These are phyloP conservation scores for Microdon myrmicae DNA, from an alignment of 2,888 invertebrate species.

Conservation along the genomic window DNA sequence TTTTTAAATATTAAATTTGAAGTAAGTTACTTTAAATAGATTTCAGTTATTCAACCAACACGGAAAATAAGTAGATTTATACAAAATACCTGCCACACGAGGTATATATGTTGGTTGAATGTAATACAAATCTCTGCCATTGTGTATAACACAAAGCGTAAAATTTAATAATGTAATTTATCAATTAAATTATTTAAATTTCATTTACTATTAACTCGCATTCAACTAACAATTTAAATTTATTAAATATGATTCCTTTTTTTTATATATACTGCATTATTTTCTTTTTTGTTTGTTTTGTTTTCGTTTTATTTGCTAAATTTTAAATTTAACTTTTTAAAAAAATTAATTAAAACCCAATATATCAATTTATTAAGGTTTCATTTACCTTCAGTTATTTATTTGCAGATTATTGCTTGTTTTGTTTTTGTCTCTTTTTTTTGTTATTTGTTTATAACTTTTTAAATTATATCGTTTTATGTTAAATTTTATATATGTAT, in stretches of 20 bases:
- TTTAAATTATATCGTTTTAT: too few relatives aligned
- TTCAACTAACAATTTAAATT: constrained; percentile 29
- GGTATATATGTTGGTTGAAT: constrained; percentile 34
- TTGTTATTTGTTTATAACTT: not conserved
- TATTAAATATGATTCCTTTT: constrained; percentile 22
- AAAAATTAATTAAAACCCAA: constrained; percentile 50
- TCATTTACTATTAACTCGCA: constrained; percentile 12
- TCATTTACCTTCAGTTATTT: constrained; percentile 7
- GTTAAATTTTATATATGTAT: too few relatives aligned
- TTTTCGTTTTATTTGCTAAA: constrained; percentile 15
- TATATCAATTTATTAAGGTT: constrained; percentile 31
- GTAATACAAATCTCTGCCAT: constrained; percentile 19
- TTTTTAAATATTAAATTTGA: constrained; percentile 19
- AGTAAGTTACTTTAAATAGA: constrained; percentile 4
- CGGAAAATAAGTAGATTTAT: constrained; percentile 22
- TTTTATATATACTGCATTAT: constrained; percentile 2
- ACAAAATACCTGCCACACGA: constrained; percentile 32
- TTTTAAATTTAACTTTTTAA: constrained; percentile 34
- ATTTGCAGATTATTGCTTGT: constrained; percentile 22
- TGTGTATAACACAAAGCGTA: constrained; percentile 47
- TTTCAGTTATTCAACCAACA: constrained; percentile 31
- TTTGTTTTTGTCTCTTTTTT: constrained; percentile 11
- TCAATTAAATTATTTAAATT: constrained; percentile 23
- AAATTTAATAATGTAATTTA: not conserved
- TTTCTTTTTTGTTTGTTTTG: not conserved